Percentiles rank a stretch among this genome's conserved stretches.
phyloP scores from a whole-genome alignment of 2,797 vertebrate species.

The Toxotes lorentzi region DNA sequence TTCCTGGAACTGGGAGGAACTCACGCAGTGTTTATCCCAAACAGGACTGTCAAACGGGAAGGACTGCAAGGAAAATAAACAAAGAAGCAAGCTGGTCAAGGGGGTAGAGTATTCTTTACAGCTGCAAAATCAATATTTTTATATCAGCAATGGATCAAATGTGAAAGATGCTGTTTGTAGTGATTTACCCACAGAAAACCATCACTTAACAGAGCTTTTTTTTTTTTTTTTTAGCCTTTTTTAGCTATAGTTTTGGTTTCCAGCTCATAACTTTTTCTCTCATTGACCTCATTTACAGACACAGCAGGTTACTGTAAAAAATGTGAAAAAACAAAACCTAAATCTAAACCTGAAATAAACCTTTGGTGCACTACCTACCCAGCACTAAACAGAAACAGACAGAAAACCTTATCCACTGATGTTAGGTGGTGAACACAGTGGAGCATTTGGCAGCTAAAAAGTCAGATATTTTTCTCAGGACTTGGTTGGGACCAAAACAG shows the following conservation, averaged over 20 bases:
- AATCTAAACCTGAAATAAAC: constrained; percentile 1
- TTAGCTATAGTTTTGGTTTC: background rate
- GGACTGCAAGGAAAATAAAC: constrained; percentile 1
- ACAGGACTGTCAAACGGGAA: constrained; percentile 13
- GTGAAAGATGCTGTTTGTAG: background rate
- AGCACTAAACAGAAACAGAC: background rate
- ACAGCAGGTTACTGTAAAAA: background rate
- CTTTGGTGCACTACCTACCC: background rate
- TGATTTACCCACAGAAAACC: background rate
- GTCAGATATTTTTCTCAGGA: background rate
- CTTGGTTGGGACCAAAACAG: constrained; percentile 9
- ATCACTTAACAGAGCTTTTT: background rate
- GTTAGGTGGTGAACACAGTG: background rate
- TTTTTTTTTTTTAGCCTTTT: background rate
- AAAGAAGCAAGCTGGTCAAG: constrained; percentile 5
- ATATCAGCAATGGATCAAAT: constrained; percentile 12
- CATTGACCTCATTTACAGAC: background rate
- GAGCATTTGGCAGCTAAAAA: constrained; percentile 2
- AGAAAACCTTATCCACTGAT: constrained; percentile 2
- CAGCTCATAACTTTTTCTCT: background rate
- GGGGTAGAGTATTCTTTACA: constrained; percentile 5
- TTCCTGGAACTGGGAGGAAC: constrained; percentile 24
- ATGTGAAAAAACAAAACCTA: background rate
- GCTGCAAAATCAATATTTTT: constrained; percentile 15
- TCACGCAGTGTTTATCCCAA: constrained; percentile 39